Evolutionary conservation across 1,140 invertebrate species (phyloP).

Genomic region (Scaptomyza pallida): DNA sequence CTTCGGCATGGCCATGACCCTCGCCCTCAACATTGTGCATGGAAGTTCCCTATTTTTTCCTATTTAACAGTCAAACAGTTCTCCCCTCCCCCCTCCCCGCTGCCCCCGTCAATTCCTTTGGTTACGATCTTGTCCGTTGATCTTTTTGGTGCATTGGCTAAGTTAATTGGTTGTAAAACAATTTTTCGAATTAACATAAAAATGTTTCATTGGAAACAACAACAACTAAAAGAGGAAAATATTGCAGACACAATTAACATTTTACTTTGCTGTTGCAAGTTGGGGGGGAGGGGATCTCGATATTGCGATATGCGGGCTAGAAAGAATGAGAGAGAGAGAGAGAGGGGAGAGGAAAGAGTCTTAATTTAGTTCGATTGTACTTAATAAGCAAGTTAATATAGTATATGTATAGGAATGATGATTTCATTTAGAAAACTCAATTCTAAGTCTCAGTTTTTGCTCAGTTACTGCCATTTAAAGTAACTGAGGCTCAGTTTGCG

Average conservation of each 20-base stretch:
- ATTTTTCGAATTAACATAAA: conserved; percentile 83
- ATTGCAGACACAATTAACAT: conserved; percentile 59
- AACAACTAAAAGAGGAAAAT: no score
- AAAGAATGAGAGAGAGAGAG: neutral
- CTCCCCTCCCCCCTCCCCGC: no score
- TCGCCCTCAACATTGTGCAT: conserved; percentile 19
- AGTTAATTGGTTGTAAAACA: conserved; percentile 82
- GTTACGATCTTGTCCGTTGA: conserved; percentile 82
- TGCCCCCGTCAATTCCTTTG: no score
- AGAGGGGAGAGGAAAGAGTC: neutral
- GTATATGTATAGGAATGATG: no score
- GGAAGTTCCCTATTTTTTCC: conserved; percentile 2
- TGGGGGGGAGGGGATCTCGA: conserved; percentile 16
- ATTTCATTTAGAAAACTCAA: no score
- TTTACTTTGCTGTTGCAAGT: conserved; percentile 30
- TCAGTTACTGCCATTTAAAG: no score
- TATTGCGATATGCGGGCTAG: conserved; percentile 60
- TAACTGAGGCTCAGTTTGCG: no score
- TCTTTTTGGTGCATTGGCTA: conserved; percentile 82
- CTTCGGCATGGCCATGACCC: conserved; percentile 10
- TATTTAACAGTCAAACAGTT: conserved; percentile 24
- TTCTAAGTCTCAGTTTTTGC: no score
- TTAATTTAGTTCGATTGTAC: neutral
- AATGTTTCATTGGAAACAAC: conserved; percentile 82
- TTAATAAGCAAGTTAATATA: no score